phyloP scores from a whole-genome alignment of 37 sponge, comb jelly and placozoan genomes.

The Agelas oroides region DNA sequence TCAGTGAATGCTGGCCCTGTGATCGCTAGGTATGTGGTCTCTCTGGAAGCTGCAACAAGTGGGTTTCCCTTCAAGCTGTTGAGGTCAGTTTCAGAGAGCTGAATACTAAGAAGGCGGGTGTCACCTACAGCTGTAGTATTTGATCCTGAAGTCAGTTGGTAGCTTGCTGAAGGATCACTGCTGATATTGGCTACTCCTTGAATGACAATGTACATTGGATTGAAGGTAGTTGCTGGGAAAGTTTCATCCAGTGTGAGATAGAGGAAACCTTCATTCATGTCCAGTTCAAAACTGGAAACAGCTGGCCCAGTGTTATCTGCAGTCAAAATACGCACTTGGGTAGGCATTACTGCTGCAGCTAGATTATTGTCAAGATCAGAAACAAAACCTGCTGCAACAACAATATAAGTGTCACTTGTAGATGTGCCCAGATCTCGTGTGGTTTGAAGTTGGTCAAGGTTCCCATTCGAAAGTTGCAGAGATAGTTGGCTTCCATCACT shows the following conservation, averaged over 20 bases:
- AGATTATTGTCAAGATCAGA: constrained; percentile 65
- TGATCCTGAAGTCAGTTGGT: constrained; percentile 34
- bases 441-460: constrained; percentile 65
- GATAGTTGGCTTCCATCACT: constrained; percentile 72
- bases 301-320: constrained; percentile 69
- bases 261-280: constrained; percentile 75
- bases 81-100: constrained; percentile 68
- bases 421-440: constrained; percentile 31
- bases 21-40: constrained; percentile 69
- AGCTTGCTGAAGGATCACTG: not conserved
- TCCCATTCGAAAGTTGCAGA: constrained; percentile 47
- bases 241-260: constrained; percentile 68
- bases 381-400: constrained; percentile 50
- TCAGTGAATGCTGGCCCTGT: constrained; percentile 59
- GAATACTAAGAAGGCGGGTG: constrained; percentile 50
- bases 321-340: constrained; percentile 24
- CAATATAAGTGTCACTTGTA: constrained; percentile 40
- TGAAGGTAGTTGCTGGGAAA: constrained; percentile 46
- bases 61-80: constrained; percentile 64
- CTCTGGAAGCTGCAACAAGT: constrained; percentile 60
- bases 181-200: constrained; percentile 62
- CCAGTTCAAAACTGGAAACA: constrained; percentile 47
- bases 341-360: constrained; percentile 38
- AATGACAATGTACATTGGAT: constrained; percentile 50
- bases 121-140: constrained; percentile 13